Base-by-base conservation (phyloP, 2,888 invertebrate species). In the Athrips mouffetella region DNA sequence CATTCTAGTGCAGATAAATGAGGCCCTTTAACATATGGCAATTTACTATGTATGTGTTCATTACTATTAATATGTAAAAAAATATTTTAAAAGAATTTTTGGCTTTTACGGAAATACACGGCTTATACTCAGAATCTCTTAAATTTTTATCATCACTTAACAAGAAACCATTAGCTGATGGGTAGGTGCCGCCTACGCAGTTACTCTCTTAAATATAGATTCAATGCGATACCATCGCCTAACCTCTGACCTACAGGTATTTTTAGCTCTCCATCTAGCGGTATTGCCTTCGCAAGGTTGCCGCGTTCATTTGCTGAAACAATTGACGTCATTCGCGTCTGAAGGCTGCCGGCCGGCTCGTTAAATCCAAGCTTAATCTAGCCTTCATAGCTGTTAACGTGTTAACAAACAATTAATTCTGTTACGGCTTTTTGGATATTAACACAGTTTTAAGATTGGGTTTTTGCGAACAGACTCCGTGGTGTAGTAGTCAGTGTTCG, bases 221-320 rank as follows among this genome's bases (percentile, higher is more conserved):
- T 54, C 49, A 49, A 56, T 54, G 45, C 49, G 45, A 52, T 49
- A 45, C 65, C 58, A 69, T 68, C 55, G 63, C 50, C 59, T 77
- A 73, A 85, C 80, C 84, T 65, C 72, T 80, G 79, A 84, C 83
- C 84, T 80, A 76, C 67, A 63, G 57, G 58, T 86, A 86, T 86
- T 78, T 86, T 80, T 86, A 85, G 83, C 70, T 57, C 61, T 64
- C 70, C 71, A 72, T 69, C 70, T 60, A 73, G 67, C 67, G 67
- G 62, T 70, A 73, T 69, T 63, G 60, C 64, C 65, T 59, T 56
- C 56, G 62, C 79, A 76, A 85, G 85, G 86, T 69, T 79, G 61
- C 63, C 64, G 67, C 58, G 71, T 63, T 79, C 74, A 78, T 83
- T 81, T 77, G 78, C 83, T 85, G 79, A 84, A 85, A 84, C 86